Evolutionary conservation across 2,113 vertebrate genomes (phyloP), one percentile per base, ranked within the genome.

Genomic region (Theristicus caerulescens): DNA sequence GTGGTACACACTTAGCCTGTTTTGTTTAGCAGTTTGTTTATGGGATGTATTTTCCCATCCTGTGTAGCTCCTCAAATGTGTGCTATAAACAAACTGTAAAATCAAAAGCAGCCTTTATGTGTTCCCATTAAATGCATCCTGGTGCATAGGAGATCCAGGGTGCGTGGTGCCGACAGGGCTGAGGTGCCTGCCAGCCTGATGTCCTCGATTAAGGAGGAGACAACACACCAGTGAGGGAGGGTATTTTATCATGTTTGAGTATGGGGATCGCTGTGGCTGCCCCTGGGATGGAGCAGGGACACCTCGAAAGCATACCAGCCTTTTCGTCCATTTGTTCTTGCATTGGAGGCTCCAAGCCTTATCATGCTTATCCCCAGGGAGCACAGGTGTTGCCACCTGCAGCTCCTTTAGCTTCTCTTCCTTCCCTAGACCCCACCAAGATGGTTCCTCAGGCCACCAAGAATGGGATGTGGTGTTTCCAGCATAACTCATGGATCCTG

Each of bases 1-100:
- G 92, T 86, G 80, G 88, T 80, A 32, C 64, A 31, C 38, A 91
- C 93, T 94, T 86, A 92, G 92, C 66, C 79, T 66, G 86, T 70
- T 96, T 96, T 93, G 93, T 93, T 95, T 90, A 95, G 95, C 96
- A 90, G 93, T 84, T 92, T 92, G 90, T 96, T 96, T 97, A 94
- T 97, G 85, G 86, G 93, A 87, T 94, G 81, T 64, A 7, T 95
- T 96, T 96, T 73, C 94, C 77, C 92, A 61, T 94, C 62, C 88
- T 58, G 90, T 87, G 86, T 85, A 93, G 92, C 65, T 96, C 87
- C 88, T 91, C 81, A 57, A 95, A 87, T 77, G 70, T 66, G 19
- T 44, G 93, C 94, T 84, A 40, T 96, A 93, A 96, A 91, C 83
- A 95, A 93, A 92, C 73, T 80, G 95, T 87, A 92, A 94, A 93